Conservation (phyloP, 2,113 vertebrate species). For the Bostrychus sinensis region DNA sequence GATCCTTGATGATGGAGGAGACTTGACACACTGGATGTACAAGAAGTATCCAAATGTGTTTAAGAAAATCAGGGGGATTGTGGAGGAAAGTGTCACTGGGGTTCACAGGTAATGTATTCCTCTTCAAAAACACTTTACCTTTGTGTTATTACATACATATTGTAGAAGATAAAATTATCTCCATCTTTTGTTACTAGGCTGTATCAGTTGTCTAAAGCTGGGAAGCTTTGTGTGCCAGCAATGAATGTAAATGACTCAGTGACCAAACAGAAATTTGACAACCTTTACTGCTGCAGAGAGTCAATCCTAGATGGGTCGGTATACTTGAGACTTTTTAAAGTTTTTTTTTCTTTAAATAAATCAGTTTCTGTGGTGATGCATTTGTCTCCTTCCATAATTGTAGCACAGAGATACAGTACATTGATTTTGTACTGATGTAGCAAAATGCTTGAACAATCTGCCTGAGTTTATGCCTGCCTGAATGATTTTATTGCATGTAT, state of each 20-base stretch:
- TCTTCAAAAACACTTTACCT: neutral
- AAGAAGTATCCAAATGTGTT: conserved; percentile 97
- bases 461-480: too few relatives aligned
- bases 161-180: conserved; percentile 6
- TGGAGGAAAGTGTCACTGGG: conserved; percentile 98
- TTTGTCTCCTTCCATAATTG: too few relatives aligned
- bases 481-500: too few relatives aligned
- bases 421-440: too few relatives aligned
- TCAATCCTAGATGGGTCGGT: conserved; percentile 97
- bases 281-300: conserved; percentile 97
- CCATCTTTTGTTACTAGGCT: conserved; percentile 74
- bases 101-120: conserved; percentile 87
- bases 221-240: conserved; percentile 97
- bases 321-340: neutral
- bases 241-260: conserved; percentile 99
- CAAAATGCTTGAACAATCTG: too few relatives aligned
- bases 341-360: neutral
- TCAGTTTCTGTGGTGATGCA: too few relatives aligned
- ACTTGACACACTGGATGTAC: conserved; percentile 99
- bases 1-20: conserved; percentile 98
- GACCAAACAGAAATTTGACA: conserved; percentile 99
- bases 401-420: too few relatives aligned
- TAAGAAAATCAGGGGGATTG: conserved; percentile 98
- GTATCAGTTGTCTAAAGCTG: conserved; percentile 98
- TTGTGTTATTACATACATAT: neutral